Conservation (phyloP, 1,140 invertebrate genomes). For the Procambarus clarkii region DNA sequence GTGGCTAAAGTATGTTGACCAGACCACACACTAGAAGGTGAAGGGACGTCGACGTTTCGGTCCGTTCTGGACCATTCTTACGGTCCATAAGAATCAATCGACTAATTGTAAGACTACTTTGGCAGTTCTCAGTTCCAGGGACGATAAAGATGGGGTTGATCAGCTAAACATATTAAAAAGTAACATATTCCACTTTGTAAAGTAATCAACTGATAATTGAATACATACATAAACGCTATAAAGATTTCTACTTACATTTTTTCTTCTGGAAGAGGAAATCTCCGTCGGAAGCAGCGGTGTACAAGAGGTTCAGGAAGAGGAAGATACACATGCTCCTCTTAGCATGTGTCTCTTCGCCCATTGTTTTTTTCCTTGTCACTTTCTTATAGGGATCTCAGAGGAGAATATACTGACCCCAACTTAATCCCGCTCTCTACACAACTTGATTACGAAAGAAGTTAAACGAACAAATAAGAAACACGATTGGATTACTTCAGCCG, state of each 20-base stretch:
- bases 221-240: background rate
- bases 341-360: background rate
- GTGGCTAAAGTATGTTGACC: too few species aligned
- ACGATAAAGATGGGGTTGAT: too few species aligned
- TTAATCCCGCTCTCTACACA: background rate
- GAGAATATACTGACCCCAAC: background rate
- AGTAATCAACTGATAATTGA: background rate
- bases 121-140: too few species aligned
- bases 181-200: too few species aligned
- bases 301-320: background rate
- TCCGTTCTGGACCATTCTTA: too few species aligned
- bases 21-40: too few species aligned
- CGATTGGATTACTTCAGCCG: too few species aligned
- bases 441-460: background rate
- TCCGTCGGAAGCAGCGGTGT: background rate
- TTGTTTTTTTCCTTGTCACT: background rate
- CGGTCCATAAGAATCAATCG: too few species aligned
- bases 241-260: background rate
- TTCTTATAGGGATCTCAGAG: background rate
- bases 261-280: constrained; percentile 4
- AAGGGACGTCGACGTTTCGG: too few species aligned
- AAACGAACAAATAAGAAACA: background rate
- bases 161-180: too few species aligned
- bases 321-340: background rate
- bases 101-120: too few species aligned